Base-by-base conservation (phyloP, 2,888 invertebrate genomes). In the Caenorhabditis japonica region DNA sequence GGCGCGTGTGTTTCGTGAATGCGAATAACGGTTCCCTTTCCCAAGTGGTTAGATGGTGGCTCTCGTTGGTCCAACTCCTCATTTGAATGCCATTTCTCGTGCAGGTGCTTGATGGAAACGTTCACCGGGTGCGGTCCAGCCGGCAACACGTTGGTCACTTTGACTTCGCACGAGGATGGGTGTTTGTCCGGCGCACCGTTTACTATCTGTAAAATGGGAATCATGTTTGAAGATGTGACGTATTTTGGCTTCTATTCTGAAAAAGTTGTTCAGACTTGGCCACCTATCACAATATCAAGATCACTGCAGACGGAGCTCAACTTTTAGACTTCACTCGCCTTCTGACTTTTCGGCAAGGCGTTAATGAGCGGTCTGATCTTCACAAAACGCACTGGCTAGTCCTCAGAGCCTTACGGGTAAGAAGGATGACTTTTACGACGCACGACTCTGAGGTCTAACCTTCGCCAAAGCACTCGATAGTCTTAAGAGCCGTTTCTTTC, bases 171-270 rank as follows among this genome's bases (percentile, higher is more conserved):
- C 27, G 68, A 53, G 12, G 68, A 61, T 46, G 74, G 74, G 52
- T 74, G 69, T 19, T 74, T 74, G 38, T 69, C 74, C 49, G 69
- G 49, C 27, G 62, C 62, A 43, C 74, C 74, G 58, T 74, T 74
- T 25, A 74, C 74, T 47, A 74, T 53, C 74, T 74, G 46, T 1
- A 52, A 44, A 12, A 41, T 7, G 19, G 17, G 19, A 27, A 15
- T 15, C 8, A 2, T 33, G 1, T 21, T 7, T 13, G n/a, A 25
- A 7, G 8, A 12, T 46, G n/a, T n/a, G n/a, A n/a, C n/a, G n/a
- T n/a, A n/a, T n/a, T 46, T 27, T 46, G 13, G 25, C 27, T 4
- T 27, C 15, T 27, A 3, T 21, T 58, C 38, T 58, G 46, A 58
- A 36, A 23, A 41, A 30, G 30, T 7, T 30, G 30, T n/a, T n/a